A percentile compares a stretch with the other conserved stretches of the same genome.
Evolutionary conservation across 2,888 invertebrate species (phyloP).

Genomic region (Entomobrya proxima): DNA sequence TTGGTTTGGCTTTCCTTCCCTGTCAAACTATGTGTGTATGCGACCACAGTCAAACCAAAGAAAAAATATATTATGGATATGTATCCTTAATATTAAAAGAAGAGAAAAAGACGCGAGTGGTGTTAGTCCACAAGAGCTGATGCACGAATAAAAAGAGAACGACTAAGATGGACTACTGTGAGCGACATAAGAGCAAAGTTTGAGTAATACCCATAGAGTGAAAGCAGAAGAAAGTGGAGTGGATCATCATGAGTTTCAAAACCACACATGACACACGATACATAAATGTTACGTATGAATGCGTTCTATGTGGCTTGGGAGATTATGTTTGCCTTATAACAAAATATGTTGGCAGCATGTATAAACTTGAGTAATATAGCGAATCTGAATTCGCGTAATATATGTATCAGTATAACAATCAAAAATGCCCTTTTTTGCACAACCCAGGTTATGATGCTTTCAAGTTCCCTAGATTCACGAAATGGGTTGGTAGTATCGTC

Average conservation of each 20-base stretch:
- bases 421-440: background rate
- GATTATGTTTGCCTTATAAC: too few relatives aligned
- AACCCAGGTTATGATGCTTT: background rate
- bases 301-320: too few relatives aligned
- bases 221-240: constrained; percentile 23
- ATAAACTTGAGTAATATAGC: too few relatives aligned
- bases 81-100: background rate
- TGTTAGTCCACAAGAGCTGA: background rate
- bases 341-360: too few relatives aligned
- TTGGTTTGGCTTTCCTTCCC: background rate
- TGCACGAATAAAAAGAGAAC: background rate
- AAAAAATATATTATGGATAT: background rate
- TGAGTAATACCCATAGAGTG: background rate
- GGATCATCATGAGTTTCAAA: constrained; percentile 12
- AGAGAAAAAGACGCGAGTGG: background rate
- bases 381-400: too few relatives aligned
- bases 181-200: constrained; percentile 2
- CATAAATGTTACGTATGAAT: background rate
- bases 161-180: background rate
- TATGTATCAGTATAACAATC: too few relatives aligned
- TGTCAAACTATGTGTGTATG: constrained; percentile 6
- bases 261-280: constrained; percentile 5
- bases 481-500: background rate
- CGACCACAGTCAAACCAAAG: background rate
- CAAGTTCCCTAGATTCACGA: too few relatives aligned